Evolutionary conservation across 2,888 invertebrate species (phyloP).

Genomic region (Rhagonycha fulva): DNA sequence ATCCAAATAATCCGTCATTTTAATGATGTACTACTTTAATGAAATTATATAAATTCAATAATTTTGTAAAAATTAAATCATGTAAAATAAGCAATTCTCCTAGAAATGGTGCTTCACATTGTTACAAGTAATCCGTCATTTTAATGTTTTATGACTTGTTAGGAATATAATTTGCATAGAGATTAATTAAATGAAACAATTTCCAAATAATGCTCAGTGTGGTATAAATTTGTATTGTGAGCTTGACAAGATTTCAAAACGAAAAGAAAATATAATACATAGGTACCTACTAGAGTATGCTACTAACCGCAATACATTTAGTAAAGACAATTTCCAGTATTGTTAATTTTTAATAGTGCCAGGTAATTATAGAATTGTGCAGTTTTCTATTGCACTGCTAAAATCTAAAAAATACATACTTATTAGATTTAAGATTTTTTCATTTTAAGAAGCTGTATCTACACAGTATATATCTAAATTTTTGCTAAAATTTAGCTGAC

Average conservation of each 20-base stretch:
- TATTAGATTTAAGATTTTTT: too few relatives aligned
- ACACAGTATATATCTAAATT: too few relatives aligned
- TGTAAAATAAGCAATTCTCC: neutral
- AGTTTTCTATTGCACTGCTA: too few relatives aligned
- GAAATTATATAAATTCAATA: neutral
- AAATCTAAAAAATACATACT: too few relatives aligned
- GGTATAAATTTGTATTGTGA: neutral
- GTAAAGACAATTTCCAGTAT: neutral
- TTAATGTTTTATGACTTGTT: neutral
- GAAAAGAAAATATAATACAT: neutral
- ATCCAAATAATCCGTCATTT: slow-evolving; percentile 2
- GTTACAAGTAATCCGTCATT: neutral
- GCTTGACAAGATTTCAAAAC: neutral
- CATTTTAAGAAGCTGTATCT: too few relatives aligned
- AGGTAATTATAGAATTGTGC: too few relatives aligned
- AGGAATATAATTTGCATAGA: neutral
- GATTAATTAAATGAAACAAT: neutral
- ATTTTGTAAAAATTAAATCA: neutral
- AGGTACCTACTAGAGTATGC: neutral
- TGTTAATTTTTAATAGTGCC: neutral
- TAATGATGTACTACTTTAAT: neutral
- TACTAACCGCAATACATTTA: neutral
- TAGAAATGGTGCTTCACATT: neutral
- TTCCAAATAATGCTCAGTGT: neutral
- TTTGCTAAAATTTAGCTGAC: too few relatives aligned